Conservation (phyloP, 2,888 invertebrate genomes). For the Orchesellides sinensis region DNA sequence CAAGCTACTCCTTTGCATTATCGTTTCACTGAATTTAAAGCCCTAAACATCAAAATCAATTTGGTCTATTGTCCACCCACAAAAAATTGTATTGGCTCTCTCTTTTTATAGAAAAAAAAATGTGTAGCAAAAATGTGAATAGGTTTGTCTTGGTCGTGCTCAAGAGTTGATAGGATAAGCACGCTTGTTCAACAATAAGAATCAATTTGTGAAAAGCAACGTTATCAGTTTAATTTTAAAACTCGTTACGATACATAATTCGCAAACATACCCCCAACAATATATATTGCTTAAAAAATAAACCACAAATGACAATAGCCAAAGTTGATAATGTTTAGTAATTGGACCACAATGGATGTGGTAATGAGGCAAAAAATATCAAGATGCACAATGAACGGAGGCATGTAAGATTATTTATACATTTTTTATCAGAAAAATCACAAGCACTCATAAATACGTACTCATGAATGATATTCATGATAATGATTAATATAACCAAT, state of each 20-base stretch:
- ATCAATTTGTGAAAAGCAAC: too few relatives aligned
- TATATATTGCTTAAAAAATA: not conserved
- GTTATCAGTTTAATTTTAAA: not conserved
- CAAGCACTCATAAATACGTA: too few relatives aligned
- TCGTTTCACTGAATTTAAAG: not conserved
- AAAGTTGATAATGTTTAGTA: conserved; percentile 4
- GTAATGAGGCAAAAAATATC: conserved; percentile 17
- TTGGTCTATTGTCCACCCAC: not conserved
- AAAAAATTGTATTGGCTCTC: conserved; percentile 1
- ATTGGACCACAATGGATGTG: conserved; percentile 20
- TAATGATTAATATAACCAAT: too few relatives aligned
- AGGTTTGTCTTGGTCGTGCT: conserved; percentile 49
- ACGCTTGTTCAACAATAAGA: too few relatives aligned
- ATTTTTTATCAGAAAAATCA: too few relatives aligned
- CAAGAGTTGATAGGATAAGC: conserved; percentile 37
- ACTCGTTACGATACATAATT: too few relatives aligned
- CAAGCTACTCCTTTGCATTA: conserved; percentile 13
- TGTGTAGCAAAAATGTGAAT: not conserved
- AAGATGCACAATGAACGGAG: not conserved
- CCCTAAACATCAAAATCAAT: conserved; percentile 19
- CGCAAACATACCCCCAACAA: not conserved
- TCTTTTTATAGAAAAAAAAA: not conserved
- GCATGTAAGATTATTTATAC: too few relatives aligned
- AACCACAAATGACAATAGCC: conserved; percentile 15
- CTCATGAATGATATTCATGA: too few relatives aligned